Evolutionary conservation across 2,113 vertebrate genomes (phyloP).

Genomic region (Piaya cayana): DNA sequence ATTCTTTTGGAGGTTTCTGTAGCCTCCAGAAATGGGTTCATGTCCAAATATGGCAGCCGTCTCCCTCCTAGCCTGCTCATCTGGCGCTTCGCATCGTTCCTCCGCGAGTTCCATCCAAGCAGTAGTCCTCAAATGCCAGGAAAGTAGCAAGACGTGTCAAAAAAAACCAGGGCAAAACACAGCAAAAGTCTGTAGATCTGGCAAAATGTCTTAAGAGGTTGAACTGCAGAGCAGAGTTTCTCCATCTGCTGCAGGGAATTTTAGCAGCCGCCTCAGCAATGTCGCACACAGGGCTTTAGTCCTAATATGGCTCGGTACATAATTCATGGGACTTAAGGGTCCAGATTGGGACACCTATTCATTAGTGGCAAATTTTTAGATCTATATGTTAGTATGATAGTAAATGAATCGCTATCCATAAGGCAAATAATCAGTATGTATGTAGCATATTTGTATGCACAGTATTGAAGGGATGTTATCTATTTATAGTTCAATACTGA

Average conservation of each 20-base stretch:
- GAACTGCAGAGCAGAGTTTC: not conserved
- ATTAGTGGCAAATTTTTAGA: not conserved
- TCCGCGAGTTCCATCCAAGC: conserved; percentile 34
- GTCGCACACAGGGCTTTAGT: not conserved
- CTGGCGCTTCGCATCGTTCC: not conserved
- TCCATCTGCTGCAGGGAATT: not conserved
- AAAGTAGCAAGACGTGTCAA: conserved; percentile 17
- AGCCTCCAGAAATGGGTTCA: conserved; percentile 39
- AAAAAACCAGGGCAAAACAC: not conserved
- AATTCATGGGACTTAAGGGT: not conserved
- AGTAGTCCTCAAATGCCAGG: conserved; percentile 26
- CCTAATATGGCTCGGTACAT: rapidly evolving
- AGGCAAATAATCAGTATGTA: not conserved
- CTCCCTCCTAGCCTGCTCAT: not conserved
- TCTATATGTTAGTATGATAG: not conserved
- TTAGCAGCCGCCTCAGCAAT: not conserved
- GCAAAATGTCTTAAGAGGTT: not conserved
- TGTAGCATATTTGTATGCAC: not conserved
- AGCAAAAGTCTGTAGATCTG: not conserved
- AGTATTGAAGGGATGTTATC: not conserved
- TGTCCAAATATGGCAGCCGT: conserved; percentile 28
- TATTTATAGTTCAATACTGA: conserved; percentile 28
- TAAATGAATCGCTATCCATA: not conserved
- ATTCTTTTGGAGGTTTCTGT: not conserved
- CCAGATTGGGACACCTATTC: not conserved